Evolutionary conservation across 2,888 invertebrate genomes (phyloP).

Genomic region (Abrostola triplasia): DNA sequence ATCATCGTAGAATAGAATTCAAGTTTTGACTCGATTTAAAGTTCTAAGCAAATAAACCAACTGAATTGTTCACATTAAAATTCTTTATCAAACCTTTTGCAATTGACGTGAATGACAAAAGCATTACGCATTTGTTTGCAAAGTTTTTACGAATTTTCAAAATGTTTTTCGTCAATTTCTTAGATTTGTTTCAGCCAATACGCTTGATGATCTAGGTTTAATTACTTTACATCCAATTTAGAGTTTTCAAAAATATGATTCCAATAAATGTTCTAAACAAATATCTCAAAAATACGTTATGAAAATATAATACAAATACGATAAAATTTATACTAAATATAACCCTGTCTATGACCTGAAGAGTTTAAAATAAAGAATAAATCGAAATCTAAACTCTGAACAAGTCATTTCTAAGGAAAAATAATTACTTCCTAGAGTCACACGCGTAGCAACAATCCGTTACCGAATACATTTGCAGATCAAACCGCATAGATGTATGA

Average conservation of each 20-base stretch:
- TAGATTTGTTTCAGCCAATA: conserved; percentile 71
- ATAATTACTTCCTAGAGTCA: conserved; percentile 45
- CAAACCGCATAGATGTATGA: conserved; percentile 21
- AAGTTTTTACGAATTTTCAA: conserved; percentile 56
- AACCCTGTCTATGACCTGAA: conserved; percentile 89
- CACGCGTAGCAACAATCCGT: conserved; percentile 41
- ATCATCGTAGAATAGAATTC: conserved; percentile 70
- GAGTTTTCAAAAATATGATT: conserved; percentile 87
- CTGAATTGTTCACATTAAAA: conserved; percentile 44
- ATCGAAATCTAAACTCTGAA: conserved; percentile 82
- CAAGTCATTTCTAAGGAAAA: conserved; percentile 80
- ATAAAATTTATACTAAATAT: conserved; percentile 89
- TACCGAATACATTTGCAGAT: conserved; percentile 17
- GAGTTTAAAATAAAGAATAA: conserved; percentile 81
- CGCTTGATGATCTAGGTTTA: conserved; percentile 78
- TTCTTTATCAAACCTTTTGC: conserved; percentile 49
- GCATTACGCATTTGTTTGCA: conserved; percentile 47
- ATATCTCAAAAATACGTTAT: conserved; percentile 88
- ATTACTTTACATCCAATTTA: conserved; percentile 82
- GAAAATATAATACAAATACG: conserved; percentile 88
- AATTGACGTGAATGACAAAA: conserved; percentile 52
- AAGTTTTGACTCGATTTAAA: conserved; percentile 67
- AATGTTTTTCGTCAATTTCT: conserved; percentile 47
- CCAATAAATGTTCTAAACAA: conserved; percentile 87
- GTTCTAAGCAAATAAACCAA: conserved; percentile 57